These are phyloP conservation scores for Rynchops niger DNA, from an alignment of 2,113 vertebrate genomes.

Conservation along the genomic window DNA sequence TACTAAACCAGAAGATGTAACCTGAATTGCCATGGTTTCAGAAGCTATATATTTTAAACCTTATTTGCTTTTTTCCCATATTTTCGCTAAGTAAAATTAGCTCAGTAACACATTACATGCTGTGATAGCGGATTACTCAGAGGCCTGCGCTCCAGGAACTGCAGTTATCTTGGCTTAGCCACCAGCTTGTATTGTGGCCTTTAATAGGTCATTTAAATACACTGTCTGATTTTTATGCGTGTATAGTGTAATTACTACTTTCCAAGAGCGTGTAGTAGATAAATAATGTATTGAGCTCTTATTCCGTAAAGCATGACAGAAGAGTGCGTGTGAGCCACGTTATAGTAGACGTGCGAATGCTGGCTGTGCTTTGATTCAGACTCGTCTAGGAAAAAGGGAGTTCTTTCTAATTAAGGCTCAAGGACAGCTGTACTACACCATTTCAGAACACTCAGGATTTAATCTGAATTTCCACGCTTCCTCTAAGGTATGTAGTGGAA, in stretches of 20 bases:
- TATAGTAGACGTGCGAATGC: not conserved
- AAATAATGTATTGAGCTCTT: constrained; percentile 15
- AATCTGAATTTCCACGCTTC: not conserved
- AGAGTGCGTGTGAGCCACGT: not conserved
- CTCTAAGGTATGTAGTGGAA: not conserved
- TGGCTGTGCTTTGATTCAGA: not conserved
- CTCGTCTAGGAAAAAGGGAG: not conserved
- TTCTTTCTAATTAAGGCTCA: not conserved
- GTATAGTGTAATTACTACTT: not conserved
- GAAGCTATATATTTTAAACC: not conserved
- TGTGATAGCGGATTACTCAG: not conserved
- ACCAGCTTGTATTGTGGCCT: constrained; percentile 34
- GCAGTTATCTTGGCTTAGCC: constrained; percentile 18
- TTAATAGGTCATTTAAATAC: constrained; percentile 29
- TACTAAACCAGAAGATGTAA: not conserved
- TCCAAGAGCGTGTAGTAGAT: not conserved
- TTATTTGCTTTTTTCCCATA: not conserved
- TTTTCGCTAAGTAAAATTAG: not conserved
- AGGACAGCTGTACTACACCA: not conserved
- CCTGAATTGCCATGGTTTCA: not conserved
- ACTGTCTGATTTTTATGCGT: constrained; percentile 24
- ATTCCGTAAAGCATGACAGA: not conserved
- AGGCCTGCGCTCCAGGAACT: not conserved
- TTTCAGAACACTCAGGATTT: not conserved
- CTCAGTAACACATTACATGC: not conserved